Conservation (phyloP, 2,113 vertebrate genomes). For the Anoplopoma fimbria region DNA sequence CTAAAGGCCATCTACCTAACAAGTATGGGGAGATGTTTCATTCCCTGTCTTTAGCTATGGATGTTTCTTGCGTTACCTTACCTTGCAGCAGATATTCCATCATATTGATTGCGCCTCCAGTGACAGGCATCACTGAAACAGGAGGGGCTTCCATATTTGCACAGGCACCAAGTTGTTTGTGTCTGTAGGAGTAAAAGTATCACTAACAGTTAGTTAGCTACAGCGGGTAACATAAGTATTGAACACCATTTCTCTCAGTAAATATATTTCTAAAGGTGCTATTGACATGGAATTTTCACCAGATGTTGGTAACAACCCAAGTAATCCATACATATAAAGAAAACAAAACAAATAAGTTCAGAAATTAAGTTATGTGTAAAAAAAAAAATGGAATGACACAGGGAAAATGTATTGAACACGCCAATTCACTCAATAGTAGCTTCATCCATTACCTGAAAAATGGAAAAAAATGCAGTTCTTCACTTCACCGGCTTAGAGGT, state of each 20-base stretch:
- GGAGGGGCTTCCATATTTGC: slow-evolving; percentile 92
- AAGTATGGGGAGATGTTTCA: background rate
- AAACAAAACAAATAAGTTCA: too few species aligned
- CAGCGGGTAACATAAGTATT: too few species aligned
- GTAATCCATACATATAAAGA: too few species aligned
- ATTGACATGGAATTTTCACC: too few species aligned
- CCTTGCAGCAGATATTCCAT: slow-evolving; percentile 97
- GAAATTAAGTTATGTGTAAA: too few species aligned
- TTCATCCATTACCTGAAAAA: slow-evolving; percentile 23
- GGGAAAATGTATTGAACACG: too few species aligned
- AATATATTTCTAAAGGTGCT: too few species aligned
- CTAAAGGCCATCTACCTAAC: background rate
- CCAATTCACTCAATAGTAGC: background rate
- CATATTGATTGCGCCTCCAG: slow-evolving; percentile 94
- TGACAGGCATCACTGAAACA: slow-evolving; percentile 93
- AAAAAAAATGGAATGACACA: too few species aligned
- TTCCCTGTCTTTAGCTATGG: background rate
- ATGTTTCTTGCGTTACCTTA: slow-evolving; percentile 56
- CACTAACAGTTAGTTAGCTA: background rate
- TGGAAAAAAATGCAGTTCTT: background rate
- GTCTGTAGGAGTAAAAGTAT: background rate
- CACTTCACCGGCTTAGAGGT: background rate
- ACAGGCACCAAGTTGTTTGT: background rate
- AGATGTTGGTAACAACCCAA: too few species aligned
- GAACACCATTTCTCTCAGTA: too few species aligned